phyloP scores from a whole-genome alignment of 64 coral and sea anemone genomes.

The Montipora capricornis region DNA sequence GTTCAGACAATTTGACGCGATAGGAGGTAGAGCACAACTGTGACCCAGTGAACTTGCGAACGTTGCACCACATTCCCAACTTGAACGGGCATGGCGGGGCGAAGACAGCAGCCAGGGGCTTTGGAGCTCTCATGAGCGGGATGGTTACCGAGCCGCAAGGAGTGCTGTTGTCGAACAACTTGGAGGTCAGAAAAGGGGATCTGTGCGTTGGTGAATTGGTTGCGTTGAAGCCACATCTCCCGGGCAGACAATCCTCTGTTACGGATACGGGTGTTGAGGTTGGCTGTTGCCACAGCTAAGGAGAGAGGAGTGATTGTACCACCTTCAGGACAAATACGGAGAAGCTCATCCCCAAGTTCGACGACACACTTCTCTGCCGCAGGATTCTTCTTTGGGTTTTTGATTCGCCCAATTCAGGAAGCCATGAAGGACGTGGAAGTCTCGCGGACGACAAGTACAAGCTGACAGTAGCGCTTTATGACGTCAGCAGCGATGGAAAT shows the following conservation, averaged over 20 bases:
- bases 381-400: constrained; percentile 54
- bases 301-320: neutral
- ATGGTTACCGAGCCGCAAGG: constrained; percentile 51
- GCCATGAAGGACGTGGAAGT: constrained; percentile 2
- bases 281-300: neutral
- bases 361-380: constrained; percentile 26
- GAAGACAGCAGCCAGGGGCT: constrained; percentile 4
- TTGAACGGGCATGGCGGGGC: neutral
- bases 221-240: constrained; percentile 19
- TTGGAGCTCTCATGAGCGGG: constrained; percentile 58
- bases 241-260: constrained; percentile 21
- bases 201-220: constrained; percentile 41
- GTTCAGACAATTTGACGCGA: constrained; percentile 12
- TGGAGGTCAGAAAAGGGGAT: constrained; percentile 55
- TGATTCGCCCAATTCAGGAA: constrained; percentile 10
- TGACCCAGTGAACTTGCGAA: constrained; percentile 35
- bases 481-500: constrained; percentile 30
- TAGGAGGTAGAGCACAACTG: neutral
- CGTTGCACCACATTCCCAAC: constrained; percentile 35
- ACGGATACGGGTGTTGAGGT: neutral
- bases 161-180: constrained; percentile 51
- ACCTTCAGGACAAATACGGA: neutral
- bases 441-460: neutral
- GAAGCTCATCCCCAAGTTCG: constrained; percentile 21
- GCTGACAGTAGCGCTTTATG: constrained; percentile 3